Evolutionary conservation across 2,797 vertebrate species (phyloP), one percentile per base, ranked within the genome.

Genomic region (Trematomus bernacchii): DNA sequence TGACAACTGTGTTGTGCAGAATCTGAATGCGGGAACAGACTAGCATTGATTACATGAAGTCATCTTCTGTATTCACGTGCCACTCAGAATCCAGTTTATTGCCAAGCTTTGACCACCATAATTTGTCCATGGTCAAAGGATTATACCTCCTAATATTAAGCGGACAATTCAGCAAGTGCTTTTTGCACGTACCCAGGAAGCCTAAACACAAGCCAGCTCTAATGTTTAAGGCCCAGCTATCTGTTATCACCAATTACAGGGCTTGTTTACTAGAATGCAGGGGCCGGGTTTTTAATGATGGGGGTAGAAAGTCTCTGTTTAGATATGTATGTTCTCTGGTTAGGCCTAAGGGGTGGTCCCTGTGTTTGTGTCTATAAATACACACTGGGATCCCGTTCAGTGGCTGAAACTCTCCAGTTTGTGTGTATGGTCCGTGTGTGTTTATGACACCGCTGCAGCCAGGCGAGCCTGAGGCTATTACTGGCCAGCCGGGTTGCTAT

Each of bases 401-500:
- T 82, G 82, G 87, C 78, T 47, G 53, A 72, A 76, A 84, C 85
- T 67, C 62, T 30, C 66, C 15, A 55, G 59, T 80, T 71, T 76
- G 77, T 62, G 48, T 73, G 63, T 76, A 52, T 76, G 44, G 68
- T 84, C 80, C 76, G 77, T 68, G 82, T 4, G 62, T 83, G 57
- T 81, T 80, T 33, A 63, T 85, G 82, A 87, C 70, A 73, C 84
- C 16, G 51, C 85, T 86, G 82, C 76, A 87, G 84, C 76, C 89
- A 85, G 89, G 87, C 85, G 62, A 93, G 87, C 92, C 77, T 80
- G 73, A 89, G 88, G 92, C 95, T 94, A 94, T 94, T 96, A 93
- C 90, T 92, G 93, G 91, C 91, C 64, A 57, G 89, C 78, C 80
- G 77, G 80, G 96, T 97, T 97, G 92, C 96, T 91, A 94, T 96